Evolutionary conservation across 2,113 vertebrate genomes (phyloP), one percentile per base, ranked within the genome.

Genomic region (Marmota flaviventris): DNA sequence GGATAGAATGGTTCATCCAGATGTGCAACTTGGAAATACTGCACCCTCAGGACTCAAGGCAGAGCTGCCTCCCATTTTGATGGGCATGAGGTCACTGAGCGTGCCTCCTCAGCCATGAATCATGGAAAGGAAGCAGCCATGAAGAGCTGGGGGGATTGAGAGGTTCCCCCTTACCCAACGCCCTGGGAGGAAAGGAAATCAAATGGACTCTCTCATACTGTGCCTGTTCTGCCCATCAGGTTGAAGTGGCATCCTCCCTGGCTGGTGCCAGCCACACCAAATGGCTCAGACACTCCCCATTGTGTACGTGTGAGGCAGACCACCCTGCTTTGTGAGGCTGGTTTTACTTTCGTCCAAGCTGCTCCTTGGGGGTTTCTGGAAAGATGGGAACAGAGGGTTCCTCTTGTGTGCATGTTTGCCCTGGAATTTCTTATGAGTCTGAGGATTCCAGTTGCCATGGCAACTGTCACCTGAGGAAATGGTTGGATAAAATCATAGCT

Each of bases 381-480:
- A 37, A 37, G 42, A 63, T 16, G 0, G n/a, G 84, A 89, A 56
- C n/a, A 22, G 56, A 92, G 67, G 42, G 89, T 95, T 96, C 87
- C 81, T 78, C 87, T 9, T 2, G 0, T 79, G 91, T 58, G 85
- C 93, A 24, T 3, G 82, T 96, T 98, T 98, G 97, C 98, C 98
- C 93, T 63, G 87, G 90, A 95, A 91, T 94, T 98, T 98, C 98
- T 97, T 97, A 97, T 34, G 81, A 98, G 98, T 98, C 95, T 98
- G 96, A 94, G 79, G 85, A 42, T 39, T 53, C 72, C 4, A 2
- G 78, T 96, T 94, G 85, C 78, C 85, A 27, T 37, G 89, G 96
- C 97, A 98, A 98, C 78, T 97, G 98, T 97, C 97, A 95, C 98
- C 75, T 97, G 98, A 97, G 97, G 98, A 98, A 98, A 98, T 51